Conservation (phyloP, 2,888 invertebrate species). For the Bugula neritina region DNA sequence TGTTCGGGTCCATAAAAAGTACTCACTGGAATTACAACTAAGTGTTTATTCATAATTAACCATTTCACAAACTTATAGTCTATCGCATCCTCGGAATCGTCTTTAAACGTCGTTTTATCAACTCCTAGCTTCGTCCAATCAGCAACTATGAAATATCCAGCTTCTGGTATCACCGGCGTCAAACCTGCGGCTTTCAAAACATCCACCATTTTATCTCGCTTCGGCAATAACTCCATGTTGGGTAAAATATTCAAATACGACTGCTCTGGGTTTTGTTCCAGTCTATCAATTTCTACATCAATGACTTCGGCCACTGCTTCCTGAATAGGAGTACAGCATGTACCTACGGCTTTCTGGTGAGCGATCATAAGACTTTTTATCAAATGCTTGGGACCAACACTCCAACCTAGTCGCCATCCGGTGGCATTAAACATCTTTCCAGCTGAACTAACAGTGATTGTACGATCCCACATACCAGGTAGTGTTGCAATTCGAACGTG, state of each 20-base stretch:
- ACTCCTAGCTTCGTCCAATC: constrained; percentile 66
- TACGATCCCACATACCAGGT: constrained; percentile 95
- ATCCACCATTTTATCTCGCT: constrained; percentile 44
- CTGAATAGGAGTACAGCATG: constrained; percentile 82
- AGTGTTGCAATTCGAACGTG: constrained; percentile 80
- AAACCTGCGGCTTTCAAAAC: constrained; percentile 67
- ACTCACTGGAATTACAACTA: constrained; percentile 87
- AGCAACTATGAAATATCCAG: constrained; percentile 94
- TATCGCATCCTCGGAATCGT: constrained; percentile 47
- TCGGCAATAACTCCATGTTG: constrained; percentile 57
- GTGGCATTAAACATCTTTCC: constrained; percentile 97
- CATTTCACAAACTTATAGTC: constrained; percentile 94
- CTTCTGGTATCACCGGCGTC: constrained; percentile 85
- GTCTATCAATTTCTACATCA: constrained; percentile 71
- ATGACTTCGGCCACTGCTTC: constrained; percentile 87
- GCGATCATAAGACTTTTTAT: constrained; percentile 72
- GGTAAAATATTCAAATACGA: neutral
- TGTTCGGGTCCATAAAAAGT: constrained; percentile 81
- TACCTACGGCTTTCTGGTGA: constrained; percentile 90
- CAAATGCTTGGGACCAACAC: constrained; percentile 77
- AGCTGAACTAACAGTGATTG: constrained; percentile 91
- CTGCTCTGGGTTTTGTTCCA: constrained; percentile 62
- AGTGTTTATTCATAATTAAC: constrained; percentile 75
- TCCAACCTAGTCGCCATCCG: constrained; percentile 82
- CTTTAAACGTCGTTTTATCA: constrained; percentile 52